phyloP scores from a whole-genome alignment of 2,113 vertebrate species.

The Centropus unirufus region DNA sequence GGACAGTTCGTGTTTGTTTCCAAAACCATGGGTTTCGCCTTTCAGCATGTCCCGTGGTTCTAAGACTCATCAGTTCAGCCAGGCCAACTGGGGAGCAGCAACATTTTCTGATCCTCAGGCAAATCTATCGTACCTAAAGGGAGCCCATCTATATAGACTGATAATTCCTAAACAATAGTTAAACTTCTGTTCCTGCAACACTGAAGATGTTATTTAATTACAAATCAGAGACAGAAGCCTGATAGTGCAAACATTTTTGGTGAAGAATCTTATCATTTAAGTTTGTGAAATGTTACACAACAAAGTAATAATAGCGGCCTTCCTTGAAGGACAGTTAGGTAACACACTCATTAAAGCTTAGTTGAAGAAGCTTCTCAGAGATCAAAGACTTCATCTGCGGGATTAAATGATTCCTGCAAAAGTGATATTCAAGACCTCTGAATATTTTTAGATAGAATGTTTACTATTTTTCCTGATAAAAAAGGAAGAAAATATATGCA shows the following conservation, averaged over 20 bases:
- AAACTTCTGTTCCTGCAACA: not conserved
- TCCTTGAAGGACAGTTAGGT: conserved; percentile 44
- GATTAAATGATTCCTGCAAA: not conserved
- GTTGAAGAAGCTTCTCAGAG: conserved; percentile 5
- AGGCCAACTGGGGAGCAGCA: not conserved
- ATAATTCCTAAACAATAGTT: not conserved
- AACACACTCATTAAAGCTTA: conserved; percentile 55
- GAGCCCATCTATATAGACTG: rapidly evolving
- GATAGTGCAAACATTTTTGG: not conserved
- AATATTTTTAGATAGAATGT: conserved; percentile 39
- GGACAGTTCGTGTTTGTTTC: not conserved
- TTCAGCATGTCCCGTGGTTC: not conserved
- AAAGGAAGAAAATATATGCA: not conserved
- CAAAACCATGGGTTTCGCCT: not conserved
- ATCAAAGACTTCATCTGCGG: conserved; percentile 55
- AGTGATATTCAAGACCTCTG: not conserved
- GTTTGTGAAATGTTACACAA: conserved; percentile 31
- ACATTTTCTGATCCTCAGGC: not conserved
- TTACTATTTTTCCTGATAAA: conserved; percentile 18
- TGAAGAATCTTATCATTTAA: conserved; percentile 1
- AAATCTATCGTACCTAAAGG: not conserved
- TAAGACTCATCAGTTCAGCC: not conserved
- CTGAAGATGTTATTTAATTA: not conserved
- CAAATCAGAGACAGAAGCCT: not conserved
- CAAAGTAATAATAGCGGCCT: conserved; percentile 18